Percentiles rank a stretch among this genome's conserved stretches.
phyloP scores from a whole-genome alignment of 1,140 invertebrate species.

The Trichogramma pretiosum region DNA sequence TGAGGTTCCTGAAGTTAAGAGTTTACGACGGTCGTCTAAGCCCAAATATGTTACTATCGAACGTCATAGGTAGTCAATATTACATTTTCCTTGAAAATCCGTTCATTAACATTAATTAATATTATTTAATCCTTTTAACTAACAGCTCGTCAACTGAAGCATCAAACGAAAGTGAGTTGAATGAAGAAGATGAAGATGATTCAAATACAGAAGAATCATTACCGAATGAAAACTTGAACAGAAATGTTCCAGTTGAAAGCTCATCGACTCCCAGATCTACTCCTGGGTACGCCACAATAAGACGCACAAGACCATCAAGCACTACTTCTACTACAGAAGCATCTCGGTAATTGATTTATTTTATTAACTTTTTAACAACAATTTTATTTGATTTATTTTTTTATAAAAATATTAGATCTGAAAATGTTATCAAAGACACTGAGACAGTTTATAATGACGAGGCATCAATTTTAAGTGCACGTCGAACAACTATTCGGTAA shows the following conservation, averaged over 20 bases:
- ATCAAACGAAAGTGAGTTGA: conserved; percentile 16
- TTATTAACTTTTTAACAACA: neutral
- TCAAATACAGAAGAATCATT: conserved; percentile 32
- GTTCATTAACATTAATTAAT: neutral
- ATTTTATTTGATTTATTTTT: conserved; percentile 2
- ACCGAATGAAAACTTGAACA: conserved; percentile 30
- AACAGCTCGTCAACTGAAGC: conserved; percentile 7
- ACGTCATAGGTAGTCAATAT: conserved; percentile 36
- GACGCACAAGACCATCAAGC: conserved; percentile 50
- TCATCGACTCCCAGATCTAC: conserved; percentile 42
- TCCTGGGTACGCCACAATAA: conserved; percentile 57
- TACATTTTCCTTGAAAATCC: too few relatives aligned
- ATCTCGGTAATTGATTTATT: conserved; percentile 19
- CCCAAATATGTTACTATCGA: conserved; percentile 56
- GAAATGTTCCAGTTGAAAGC: conserved; percentile 26
- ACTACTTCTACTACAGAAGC: conserved; percentile 23
- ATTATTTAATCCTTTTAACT: neutral
- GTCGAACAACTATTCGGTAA: conserved; percentile 16
- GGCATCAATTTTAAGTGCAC: conserved; percentile 16
- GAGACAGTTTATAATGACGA: conserved; percentile 25
- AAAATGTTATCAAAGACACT: conserved; percentile 22
- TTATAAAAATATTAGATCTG: neutral
- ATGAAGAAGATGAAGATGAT: conserved; percentile 35
- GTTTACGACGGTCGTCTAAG: conserved; percentile 48
- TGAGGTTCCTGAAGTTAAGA: conserved; percentile 46